Base-by-base conservation (phyloP, 2,113 vertebrate species). In the Corythornis vintsioides region DNA sequence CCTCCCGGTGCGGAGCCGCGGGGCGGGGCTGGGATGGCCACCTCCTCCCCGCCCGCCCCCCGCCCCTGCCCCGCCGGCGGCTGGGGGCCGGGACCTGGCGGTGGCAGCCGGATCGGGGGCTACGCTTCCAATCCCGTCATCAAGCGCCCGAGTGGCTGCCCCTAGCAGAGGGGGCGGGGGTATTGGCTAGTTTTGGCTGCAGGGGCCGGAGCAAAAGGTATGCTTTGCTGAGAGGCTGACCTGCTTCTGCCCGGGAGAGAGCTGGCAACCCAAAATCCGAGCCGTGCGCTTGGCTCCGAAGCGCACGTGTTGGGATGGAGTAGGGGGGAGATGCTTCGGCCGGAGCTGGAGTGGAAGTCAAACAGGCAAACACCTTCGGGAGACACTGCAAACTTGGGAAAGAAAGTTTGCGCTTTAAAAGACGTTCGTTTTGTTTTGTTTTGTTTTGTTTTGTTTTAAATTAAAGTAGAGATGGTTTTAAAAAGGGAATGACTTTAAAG, bases 21-120 rank as follows among this genome's bases (percentile, higher is more conserved):
- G 90, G 93, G 93, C 93, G 89, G 89, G 57, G 84, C 77, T 45
- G 31, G 33, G 6, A 56, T 79, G 82, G 71, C 65, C 91, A 13
- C 76, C 67, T 74, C 77, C 86, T 43, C 25, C 53, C 31, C 31
- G 9, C 61, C 80, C 72, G 29, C 73, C 77, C 61, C 57, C 47
- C 10, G 26, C 77, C 61, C 90, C 61, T 48, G 65, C 65, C 83
- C 90, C 56, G 40, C 71, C 52, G 42, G 57, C 10, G 12, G 24
- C 48, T 10, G 42, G n/a, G 45, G 48, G 56, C 71, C 56, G 76
- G 76, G 66, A 53, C 52, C 56, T 83, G 31, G 29, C 79, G 45
- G 61, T 50, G 43, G 26, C 53, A 8, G 47, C 9, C 0, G 22
- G 25, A 14, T 11, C 13, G 4, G 18, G 24, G 25, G 17, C 17